Evolutionary conservation across 2,113 vertebrate species (phyloP).

Genomic region (Xerus inauris): DNA sequence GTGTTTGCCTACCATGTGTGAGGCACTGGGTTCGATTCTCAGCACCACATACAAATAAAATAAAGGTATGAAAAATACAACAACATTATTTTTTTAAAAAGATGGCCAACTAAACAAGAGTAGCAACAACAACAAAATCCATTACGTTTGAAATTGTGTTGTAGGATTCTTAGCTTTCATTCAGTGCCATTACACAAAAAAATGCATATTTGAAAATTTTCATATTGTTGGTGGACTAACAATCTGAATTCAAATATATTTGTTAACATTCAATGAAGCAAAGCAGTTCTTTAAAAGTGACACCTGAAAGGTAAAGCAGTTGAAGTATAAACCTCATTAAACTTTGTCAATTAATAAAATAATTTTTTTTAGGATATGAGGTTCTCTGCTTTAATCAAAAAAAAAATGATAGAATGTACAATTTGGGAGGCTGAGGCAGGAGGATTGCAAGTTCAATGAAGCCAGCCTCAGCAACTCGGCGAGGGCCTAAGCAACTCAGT

Average conservation of each 20-base stretch:
- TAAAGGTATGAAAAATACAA: too few species aligned
- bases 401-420: not conserved
- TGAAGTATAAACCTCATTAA: not conserved
- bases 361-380: not conserved
- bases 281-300: not conserved
- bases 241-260: not conserved
- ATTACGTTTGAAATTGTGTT: not conserved
- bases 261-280: not conserved
- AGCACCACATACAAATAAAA: too few species aligned
- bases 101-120: not conserved
- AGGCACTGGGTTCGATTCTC: too few species aligned
- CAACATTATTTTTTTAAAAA: too few species aligned
- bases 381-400: conserved; percentile 7
- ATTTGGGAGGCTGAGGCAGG: too few species aligned
- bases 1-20: too few species aligned
- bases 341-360: conserved; percentile 6
- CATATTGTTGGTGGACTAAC: not conserved
- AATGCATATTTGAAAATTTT: conserved; percentile 2
- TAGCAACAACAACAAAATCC: not conserved
- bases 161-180: not conserved
- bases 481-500: too few species aligned
- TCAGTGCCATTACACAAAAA: not conserved
- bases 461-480: too few species aligned
- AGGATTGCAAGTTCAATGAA: too few species aligned
- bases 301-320: not conserved